phyloP scores from a whole-genome alignment of 30 jellyfish, hydroid and myxozoan genomes.

The Aurelia coerulea region DNA sequence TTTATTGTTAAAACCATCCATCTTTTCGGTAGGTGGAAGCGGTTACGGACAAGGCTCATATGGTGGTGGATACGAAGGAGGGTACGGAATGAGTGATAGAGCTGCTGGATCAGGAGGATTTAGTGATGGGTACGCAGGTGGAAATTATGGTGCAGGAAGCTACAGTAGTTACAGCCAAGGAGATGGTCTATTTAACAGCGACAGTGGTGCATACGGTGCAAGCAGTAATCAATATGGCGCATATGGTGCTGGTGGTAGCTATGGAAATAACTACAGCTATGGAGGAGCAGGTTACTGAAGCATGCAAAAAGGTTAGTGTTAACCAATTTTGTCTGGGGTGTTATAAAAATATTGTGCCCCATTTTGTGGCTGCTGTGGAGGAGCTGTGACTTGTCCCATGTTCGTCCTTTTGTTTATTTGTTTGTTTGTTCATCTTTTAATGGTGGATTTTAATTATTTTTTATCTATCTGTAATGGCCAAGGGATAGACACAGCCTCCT shows the following conservation, averaged over 20 bases:
- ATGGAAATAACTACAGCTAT: neutral
- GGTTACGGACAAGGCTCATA: neutral
- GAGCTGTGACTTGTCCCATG: too few relatives aligned
- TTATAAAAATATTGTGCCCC: too few relatives aligned
- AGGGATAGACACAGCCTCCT: too few relatives aligned
- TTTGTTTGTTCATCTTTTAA: too few relatives aligned
- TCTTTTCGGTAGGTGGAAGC: neutral
- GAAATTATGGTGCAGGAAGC: constrained; percentile 20
- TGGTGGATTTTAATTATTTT: too few relatives aligned
- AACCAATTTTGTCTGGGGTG: neutral
- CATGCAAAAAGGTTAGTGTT: neutral
- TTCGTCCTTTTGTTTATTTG: too few relatives aligned
- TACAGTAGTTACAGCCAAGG: constrained; percentile 17
- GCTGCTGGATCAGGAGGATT: constrained; percentile 13
- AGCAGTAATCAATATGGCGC: constrained; percentile 32
- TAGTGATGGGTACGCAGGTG: constrained; percentile 5
- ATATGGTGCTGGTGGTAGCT: constrained; percentile 5
- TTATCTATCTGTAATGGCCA: too few relatives aligned
- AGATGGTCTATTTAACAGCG: constrained; percentile 5
- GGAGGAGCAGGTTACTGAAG: constrained; percentile 35
- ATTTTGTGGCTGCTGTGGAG: too few relatives aligned
- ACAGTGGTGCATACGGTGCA: constrained; percentile 25
- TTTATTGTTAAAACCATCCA: too few relatives aligned
- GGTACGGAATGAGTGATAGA: neutral
- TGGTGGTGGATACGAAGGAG: constrained; percentile 10